Evolutionary conservation across 35 echinoderm and acorn worm genomes (phyloP).

Genomic region (Eucidaris tribuloides): DNA sequence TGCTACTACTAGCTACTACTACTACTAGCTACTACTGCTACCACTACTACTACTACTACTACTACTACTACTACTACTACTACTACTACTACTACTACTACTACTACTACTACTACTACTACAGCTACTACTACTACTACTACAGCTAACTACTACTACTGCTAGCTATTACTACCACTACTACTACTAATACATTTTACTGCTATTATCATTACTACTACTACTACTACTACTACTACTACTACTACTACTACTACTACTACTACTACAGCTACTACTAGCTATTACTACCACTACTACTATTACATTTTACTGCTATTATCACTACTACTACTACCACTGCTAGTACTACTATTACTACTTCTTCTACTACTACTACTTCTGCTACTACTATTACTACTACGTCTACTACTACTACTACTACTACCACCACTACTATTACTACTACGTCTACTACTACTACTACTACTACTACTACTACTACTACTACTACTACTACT

Average conservation of each 20-base stretch:
- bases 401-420: too few species aligned
- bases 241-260: neutral
- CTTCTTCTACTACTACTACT: too few species aligned
- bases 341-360: too few species aligned
- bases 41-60: neutral
- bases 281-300: too few species aligned
- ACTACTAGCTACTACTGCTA: neutral
- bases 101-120: neutral
- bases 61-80: neutral
- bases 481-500: neutral
- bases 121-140: neutral
- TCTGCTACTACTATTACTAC: too few species aligned
- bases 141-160: neutral
- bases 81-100: neutral
- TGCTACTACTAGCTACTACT: neutral
- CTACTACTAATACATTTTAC: too few species aligned
- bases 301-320: too few species aligned
- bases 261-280: neutral
- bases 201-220: too few species aligned
- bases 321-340: too few species aligned
- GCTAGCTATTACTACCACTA: too few species aligned
- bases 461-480: neutral
- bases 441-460: too few species aligned
- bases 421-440: too few species aligned
- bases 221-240: neutral